phyloP scores from a whole-genome alignment of 2,113 vertebrate species.

The Pteronura brasiliensis region DNA sequence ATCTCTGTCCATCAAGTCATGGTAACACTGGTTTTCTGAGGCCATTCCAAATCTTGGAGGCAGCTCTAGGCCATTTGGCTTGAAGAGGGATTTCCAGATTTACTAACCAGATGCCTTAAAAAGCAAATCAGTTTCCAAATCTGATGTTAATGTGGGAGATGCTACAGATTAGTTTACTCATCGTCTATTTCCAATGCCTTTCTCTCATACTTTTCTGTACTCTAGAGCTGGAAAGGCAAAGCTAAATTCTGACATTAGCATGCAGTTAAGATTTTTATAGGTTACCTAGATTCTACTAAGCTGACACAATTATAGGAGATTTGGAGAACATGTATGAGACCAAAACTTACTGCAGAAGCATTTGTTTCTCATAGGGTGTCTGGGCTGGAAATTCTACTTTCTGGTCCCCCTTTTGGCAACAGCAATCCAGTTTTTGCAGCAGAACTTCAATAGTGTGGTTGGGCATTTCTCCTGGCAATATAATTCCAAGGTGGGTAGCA shows the following conservation, averaged over 20 bases:
- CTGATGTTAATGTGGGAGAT: not conserved
- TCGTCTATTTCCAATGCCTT: not conserved
- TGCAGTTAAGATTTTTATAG: not conserved
- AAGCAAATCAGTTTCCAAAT: not conserved
- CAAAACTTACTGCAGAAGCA: not conserved
- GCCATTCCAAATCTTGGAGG: not conserved
- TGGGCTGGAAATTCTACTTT: not conserved
- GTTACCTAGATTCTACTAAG: not conserved
- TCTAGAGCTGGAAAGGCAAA: not conserved
- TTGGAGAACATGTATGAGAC: not conserved
- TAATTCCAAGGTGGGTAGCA: not conserved
- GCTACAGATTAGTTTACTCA: not conserved
- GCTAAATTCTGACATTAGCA: not conserved
- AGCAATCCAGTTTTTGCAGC: not conserved
- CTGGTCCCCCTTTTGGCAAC: not conserved
- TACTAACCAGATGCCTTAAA: constrained; percentile 3
- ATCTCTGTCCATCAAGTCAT: not conserved
- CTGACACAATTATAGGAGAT: not conserved
- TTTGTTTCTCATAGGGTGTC: not conserved
- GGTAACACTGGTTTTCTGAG: not conserved
- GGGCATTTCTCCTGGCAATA: not conserved
- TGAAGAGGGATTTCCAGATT: not conserved
- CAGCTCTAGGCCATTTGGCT: not conserved
- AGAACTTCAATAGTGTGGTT: not conserved
- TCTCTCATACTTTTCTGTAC: not conserved